Evolutionary conservation across 2,113 vertebrate genomes (phyloP).

Genomic region (Notarius quadriscutis): DNA sequence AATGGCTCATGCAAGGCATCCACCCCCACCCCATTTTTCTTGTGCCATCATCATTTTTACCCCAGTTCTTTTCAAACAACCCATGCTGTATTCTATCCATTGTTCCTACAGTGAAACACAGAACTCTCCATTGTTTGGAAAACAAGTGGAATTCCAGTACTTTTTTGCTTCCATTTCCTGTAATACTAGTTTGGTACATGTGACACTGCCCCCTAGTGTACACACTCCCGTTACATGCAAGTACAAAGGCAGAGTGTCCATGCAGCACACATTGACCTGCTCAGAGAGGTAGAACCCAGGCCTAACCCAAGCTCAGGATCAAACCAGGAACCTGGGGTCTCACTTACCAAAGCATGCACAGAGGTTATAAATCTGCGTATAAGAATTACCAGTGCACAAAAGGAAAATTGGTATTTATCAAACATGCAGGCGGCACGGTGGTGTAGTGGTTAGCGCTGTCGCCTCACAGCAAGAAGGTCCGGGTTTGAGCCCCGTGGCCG

Average conservation of each 20-base stretch:
- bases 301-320: not conserved
- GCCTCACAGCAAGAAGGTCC: no score
- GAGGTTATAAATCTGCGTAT: not conserved
- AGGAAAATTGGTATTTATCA: no score
- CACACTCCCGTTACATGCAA: not conserved
- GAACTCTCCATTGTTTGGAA: not conserved
- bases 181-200: not conserved
- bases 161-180: not conserved
- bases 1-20: not conserved
- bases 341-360: no score
- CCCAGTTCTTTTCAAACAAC: not conserved
- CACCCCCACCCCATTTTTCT: no score
- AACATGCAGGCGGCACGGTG: no score
- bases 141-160: fast-evolving
- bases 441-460: no score
- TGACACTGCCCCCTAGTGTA: not conserved
- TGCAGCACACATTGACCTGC: not conserved
- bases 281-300: not conserved
- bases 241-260: not conserved
- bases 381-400: not conserved
- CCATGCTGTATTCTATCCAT: not conserved
- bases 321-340: not conserved
- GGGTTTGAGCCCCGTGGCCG: no score
- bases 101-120: not conserved
- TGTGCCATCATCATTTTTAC: not conserved